Evolutionary conservation across 1,140 invertebrate species (phyloP).

Genomic region (Hycleus cichorii): DNA sequence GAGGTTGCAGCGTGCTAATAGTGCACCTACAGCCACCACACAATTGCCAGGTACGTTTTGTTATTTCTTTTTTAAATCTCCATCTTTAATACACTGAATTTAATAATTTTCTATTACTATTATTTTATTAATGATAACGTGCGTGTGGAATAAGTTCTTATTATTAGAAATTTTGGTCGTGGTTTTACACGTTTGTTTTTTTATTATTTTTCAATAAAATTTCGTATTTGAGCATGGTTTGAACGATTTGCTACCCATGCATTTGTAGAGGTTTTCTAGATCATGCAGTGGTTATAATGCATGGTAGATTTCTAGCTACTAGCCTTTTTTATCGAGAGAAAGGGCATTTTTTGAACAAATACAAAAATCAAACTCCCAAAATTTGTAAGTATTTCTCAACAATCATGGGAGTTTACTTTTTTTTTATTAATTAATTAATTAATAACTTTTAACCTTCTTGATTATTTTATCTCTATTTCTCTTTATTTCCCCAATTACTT

Average conservation of each 20-base stretch:
- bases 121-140: no score
- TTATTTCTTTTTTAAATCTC: neutral
- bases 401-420: neutral
- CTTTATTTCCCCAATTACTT: neutral
- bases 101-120: neutral
- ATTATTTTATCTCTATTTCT: neutral
- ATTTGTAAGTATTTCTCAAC: neutral
- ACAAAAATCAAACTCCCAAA: neutral
- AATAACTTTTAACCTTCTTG: neutral
- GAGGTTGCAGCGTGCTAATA: slow-evolving; percentile 56
- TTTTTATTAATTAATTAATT: neutral
- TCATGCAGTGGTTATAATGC: slow-evolving; percentile 31
- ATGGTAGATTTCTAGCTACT: slow-evolving; percentile 27
- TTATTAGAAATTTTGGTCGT: no score
- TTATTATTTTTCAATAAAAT: no score
- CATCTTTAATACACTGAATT: neutral
- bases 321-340: slow-evolving; percentile 20
- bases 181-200: no score
- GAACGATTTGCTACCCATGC: slow-evolving; percentile 30
- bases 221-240: slow-evolving; percentile 28
- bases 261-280: slow-evolving; percentile 30
- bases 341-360: neutral
- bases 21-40: slow-evolving; percentile 56
- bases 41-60: slow-evolving; percentile 42
- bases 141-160: no score